These are phyloP conservation scores for Pachyuromys duprasi DNA, from an alignment of 2,797 vertebrate species.

Conservation along the genomic window DNA sequence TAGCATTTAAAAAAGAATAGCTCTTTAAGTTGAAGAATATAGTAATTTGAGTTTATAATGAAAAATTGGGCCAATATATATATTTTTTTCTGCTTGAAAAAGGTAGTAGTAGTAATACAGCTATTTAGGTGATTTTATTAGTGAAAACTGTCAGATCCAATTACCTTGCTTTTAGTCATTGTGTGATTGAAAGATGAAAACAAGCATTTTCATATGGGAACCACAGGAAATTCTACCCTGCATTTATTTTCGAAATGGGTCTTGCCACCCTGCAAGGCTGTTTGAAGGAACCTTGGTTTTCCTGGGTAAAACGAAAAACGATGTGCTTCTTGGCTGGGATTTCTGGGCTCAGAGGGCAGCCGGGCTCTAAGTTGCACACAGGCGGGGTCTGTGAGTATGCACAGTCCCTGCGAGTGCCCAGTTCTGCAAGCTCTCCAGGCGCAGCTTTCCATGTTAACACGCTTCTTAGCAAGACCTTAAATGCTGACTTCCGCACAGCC, in stretches of 20 bases:
- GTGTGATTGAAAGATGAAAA: conserved; percentile 63
- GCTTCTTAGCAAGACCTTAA: conserved; percentile 86
- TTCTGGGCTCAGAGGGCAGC: not conserved
- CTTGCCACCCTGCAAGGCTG: conserved; percentile 56
- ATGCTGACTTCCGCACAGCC: conserved; percentile 82
- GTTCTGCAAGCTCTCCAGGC: conserved; percentile 35
- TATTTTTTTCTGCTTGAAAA: conserved; percentile 6
- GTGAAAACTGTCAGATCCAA: conserved; percentile 52
- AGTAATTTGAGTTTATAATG: not conserved
- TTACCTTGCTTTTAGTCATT: conserved; percentile 58
- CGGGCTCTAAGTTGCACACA: not conserved
- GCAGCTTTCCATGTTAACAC: conserved; percentile 69
- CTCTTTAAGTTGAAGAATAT: not conserved
- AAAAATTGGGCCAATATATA: conserved; percentile 17
- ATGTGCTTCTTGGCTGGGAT: not conserved
- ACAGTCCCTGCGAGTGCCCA: conserved; percentile 3
- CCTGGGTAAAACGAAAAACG: not conserved
- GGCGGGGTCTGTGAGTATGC: conserved; percentile 29
- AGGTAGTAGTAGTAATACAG: conserved; percentile 43
- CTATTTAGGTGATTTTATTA: conserved; percentile 60
- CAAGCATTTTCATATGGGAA: conserved; percentile 63
- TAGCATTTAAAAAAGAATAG: not conserved
- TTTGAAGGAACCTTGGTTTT: conserved; percentile 59
- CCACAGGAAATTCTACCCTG: conserved; percentile 35
- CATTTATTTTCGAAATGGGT: conserved; percentile 74